Percentiles rank a stretch among this genome's conserved stretches.
Evolutionary conservation across 2,888 invertebrate species (phyloP).

Genomic region (Kuschelorhynchus macadamiae): DNA sequence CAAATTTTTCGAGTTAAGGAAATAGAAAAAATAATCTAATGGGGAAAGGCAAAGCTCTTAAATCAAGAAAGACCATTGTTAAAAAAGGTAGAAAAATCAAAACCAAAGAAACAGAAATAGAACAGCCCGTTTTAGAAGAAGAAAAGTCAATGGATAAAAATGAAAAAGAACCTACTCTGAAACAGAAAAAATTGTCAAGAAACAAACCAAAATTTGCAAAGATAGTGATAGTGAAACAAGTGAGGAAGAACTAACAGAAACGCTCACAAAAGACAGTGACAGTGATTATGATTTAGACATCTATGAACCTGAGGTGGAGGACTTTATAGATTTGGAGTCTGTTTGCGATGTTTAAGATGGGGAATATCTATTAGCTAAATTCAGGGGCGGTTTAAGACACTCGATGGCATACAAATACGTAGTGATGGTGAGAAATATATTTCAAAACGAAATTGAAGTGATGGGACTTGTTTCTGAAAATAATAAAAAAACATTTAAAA

Average conservation of each 20-base stretch:
- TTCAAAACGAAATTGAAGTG: neutral
- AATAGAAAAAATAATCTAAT: no score
- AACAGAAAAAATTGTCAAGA: conserved; percentile 4
- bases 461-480: conserved; percentile 5
- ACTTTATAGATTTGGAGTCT: no score
- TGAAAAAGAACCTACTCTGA: neutral
- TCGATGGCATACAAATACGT: neutral
- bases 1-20: no score
- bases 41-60: no score
- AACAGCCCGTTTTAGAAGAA: conserved; percentile 9
- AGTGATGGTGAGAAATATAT: conserved; percentile 3
- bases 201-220: conserved; percentile 13
- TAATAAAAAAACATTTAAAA: conserved; percentile 9
- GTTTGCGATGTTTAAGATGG: no score
- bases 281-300: no score
- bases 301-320: no score
- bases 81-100: no score
- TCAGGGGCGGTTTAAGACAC: no score
- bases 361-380: no score
- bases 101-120: no score
- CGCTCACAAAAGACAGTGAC: neutral
- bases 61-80: no score
- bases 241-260: conserved; percentile 4
- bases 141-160: neutral
- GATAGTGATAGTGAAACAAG: conserved; percentile 15